Evolutionary conservation across 2,888 invertebrate species (phyloP).

Genomic region (Crocallis elinguaria): DNA sequence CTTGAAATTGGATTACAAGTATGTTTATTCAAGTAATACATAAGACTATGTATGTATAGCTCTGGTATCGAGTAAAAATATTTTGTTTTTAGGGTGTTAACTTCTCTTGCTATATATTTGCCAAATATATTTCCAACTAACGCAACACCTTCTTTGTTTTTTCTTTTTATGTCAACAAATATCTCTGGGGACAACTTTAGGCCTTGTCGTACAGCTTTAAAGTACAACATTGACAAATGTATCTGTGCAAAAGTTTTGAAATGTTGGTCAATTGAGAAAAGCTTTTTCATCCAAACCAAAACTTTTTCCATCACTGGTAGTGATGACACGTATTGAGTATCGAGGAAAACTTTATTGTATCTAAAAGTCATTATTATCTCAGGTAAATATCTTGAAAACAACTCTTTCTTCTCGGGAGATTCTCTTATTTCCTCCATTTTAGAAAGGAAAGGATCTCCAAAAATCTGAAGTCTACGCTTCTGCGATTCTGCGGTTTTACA

Average conservation of each 20-base stretch:
- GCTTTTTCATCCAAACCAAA: slow-evolving; percentile 41
- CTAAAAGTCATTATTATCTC: slow-evolving; percentile 46
- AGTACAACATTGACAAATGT: slow-evolving; percentile 57
- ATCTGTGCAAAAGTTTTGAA: slow-evolving; percentile 47
- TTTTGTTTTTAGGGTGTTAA: slow-evolving; percentile 42
- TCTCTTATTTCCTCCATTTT: slow-evolving; percentile 31
- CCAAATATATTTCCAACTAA: slow-evolving; percentile 43
- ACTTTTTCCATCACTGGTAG: slow-evolving; percentile 51
- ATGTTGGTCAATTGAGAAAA: slow-evolving; percentile 47
- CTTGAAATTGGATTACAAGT: not conserved
- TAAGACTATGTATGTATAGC: slow-evolving; percentile 44
- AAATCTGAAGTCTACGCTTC: slow-evolving; percentile 37
- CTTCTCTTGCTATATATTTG: slow-evolving; percentile 50
- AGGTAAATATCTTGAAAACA: slow-evolving; percentile 24
- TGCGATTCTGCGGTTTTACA: slow-evolving; percentile 44
- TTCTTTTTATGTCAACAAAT: slow-evolving; percentile 41
- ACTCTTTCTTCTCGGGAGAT: not conserved
- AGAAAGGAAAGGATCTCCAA: slow-evolving; percentile 48
- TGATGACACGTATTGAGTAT: slow-evolving; percentile 43
- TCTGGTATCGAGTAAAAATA: slow-evolving; percentile 55
- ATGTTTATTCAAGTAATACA: slow-evolving; percentile 35
- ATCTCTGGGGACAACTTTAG: slow-evolving; percentile 45
- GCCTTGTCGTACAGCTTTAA: slow-evolving; percentile 50
- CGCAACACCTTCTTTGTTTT: slow-evolving; percentile 42
- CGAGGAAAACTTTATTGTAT: slow-evolving; percentile 51